phyloP scores from a whole-genome alignment of 2,888 invertebrate species.

The Apomyelois bistriatella region DNA sequence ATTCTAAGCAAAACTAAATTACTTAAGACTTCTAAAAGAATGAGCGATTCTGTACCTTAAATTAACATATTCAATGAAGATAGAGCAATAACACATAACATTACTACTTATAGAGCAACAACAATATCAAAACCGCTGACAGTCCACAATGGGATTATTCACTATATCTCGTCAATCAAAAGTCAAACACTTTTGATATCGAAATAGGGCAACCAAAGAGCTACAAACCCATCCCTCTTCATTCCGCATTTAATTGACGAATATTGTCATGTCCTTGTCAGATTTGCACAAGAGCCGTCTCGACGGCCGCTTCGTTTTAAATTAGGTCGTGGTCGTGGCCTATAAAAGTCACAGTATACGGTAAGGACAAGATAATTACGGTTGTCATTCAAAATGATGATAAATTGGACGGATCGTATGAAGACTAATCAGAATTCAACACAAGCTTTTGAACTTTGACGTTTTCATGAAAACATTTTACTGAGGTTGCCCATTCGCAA shows the following conservation, averaged over 20 bases:
- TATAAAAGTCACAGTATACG: conserved; percentile 44
- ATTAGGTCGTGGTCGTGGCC: conserved; percentile 40
- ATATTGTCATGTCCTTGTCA: conserved; percentile 14
- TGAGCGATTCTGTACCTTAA: too few species aligned
- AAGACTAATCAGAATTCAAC: conserved; percentile 64
- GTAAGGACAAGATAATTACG: conserved; percentile 65
- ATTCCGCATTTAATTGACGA: conserved; percentile 2
- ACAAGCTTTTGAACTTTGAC: conserved; percentile 64
- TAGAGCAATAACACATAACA: too few species aligned
- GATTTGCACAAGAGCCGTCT: conserved; percentile 28
- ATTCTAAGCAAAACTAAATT: neutral
- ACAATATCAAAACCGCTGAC: too few species aligned
- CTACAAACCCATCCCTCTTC: neutral
- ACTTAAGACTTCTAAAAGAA: too few species aligned
- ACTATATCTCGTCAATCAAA: too few species aligned
- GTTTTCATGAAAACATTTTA: conserved; percentile 48
- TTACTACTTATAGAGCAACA: too few species aligned
- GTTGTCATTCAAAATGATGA: conserved; percentile 61
- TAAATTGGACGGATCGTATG: conserved; percentile 50
- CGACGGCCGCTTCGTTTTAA: conserved; percentile 34
- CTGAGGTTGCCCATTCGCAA: conserved; percentile 42
- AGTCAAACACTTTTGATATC: neutral
- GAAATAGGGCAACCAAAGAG: neutral
- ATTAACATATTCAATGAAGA: too few species aligned
- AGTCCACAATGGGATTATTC: too few species aligned